A percentile compares a stretch with the other conserved stretches of the same genome.
phyloP scores from a whole-genome alignment of 2,797 vertebrate species.

The Kryptopterus vitreolus region DNA sequence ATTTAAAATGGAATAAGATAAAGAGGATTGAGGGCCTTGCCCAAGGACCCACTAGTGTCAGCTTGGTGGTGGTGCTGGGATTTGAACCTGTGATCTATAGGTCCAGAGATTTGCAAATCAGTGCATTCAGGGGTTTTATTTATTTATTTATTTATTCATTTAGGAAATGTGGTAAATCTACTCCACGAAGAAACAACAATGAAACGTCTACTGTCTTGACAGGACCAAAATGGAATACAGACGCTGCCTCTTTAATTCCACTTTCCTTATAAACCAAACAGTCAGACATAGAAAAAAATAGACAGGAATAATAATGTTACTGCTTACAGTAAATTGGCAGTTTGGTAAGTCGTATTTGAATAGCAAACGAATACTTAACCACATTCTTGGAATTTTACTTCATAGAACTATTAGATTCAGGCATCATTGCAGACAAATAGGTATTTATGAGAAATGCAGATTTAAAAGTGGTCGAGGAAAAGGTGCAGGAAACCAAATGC shows the following conservation, averaged over 20 bases:
- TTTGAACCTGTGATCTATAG: too few species aligned
- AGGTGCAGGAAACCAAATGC: conserved; percentile 40
- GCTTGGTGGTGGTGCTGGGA: too few species aligned
- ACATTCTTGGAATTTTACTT: conserved; percentile 29
- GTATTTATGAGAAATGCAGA: conserved; percentile 35
- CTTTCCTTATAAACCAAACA: background rate
- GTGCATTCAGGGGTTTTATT: too few species aligned
- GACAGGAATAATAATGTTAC: conserved; percentile 36
- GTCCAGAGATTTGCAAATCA: too few species aligned
- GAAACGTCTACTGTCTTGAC: conserved; percentile 1
- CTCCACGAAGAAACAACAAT: conserved; percentile 2
- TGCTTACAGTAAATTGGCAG: conserved; percentile 33
- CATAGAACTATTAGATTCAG: conserved; percentile 15
- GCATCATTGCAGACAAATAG: conserved; percentile 31
- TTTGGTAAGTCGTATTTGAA: conserved; percentile 30
- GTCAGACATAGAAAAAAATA: conserved; percentile 25
- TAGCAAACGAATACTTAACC: conserved; percentile 32
- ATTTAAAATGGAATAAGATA: too few species aligned
- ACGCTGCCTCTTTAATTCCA: conserved; percentile 8
- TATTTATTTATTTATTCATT: too few species aligned
- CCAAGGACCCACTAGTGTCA: too few species aligned
- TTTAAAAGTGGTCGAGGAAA: conserved; percentile 21
- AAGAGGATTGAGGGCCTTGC: too few species aligned
- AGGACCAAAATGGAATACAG: background rate
- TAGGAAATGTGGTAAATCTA: background rate